Conservation (phyloP, 1,140 invertebrate species). For the Bombus pascuorum region DNA sequence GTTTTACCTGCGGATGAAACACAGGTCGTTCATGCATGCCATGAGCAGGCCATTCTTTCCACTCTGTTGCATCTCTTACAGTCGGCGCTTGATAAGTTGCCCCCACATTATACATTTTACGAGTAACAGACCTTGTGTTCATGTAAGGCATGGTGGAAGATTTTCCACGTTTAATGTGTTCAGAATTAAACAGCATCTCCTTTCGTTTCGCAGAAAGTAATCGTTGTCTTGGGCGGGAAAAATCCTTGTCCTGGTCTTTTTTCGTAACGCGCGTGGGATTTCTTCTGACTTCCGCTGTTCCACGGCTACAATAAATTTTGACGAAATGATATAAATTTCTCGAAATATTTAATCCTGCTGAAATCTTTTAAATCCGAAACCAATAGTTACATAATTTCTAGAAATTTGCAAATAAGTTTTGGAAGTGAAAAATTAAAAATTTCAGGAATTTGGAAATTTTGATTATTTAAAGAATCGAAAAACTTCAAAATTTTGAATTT, state of each 20-base stretch:
- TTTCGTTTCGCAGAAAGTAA: slow-evolving; percentile 64
- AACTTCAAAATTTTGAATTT: background rate
- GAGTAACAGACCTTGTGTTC: slow-evolving; percentile 76
- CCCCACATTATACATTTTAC: slow-evolving; percentile 75
- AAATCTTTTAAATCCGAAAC: no score
- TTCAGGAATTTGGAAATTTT: background rate
- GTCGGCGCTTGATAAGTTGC: slow-evolving; percentile 76
- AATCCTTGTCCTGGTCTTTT: slow-evolving; percentile 61
- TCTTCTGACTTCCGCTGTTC: slow-evolving; percentile 58
- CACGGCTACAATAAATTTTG: slow-evolving; percentile 47
- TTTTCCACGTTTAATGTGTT: slow-evolving; percentile 58
- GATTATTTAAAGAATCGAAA: no score
- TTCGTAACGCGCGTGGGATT: slow-evolving; percentile 64
- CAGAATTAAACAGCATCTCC: slow-evolving; percentile 35
- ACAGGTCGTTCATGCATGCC: slow-evolving; percentile 79
- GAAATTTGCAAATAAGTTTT: background rate
- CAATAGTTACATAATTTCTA: no score
- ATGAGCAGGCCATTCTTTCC: slow-evolving; percentile 76
- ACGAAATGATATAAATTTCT: background rate
- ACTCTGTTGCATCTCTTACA: slow-evolving; percentile 63
- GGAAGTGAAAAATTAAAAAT: background rate
- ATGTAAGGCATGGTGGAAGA: slow-evolving; percentile 69
- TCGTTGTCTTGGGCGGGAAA: slow-evolving; percentile 61
- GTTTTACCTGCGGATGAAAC: slow-evolving; percentile 73
- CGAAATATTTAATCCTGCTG: no score